phyloP scores from a whole-genome alignment of 2,888 invertebrate genomes.

The Stegophylla sp. region DNA sequence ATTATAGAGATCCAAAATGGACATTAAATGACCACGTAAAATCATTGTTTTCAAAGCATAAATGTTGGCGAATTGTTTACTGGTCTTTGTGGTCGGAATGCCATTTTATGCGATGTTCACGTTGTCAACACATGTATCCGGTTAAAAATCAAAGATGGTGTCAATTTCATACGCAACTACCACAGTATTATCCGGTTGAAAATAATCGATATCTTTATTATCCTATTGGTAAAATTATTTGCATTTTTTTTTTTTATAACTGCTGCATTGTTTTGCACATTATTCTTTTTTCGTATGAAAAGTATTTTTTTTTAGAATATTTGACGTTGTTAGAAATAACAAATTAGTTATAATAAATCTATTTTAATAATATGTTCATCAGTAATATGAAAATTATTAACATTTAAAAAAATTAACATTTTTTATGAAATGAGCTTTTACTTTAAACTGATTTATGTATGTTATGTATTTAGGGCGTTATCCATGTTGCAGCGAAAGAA shows the following conservation, averaged over 20 bases:
- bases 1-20: slow-evolving; percentile 77
- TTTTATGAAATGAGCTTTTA: neutral
- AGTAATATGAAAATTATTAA: neutral
- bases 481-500: slow-evolving; percentile 87
- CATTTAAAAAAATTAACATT: neutral
- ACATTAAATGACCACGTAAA: slow-evolving; percentile 81
- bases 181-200: slow-evolving; percentile 79
- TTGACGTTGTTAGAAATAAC: too few relatives aligned
- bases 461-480: slow-evolving; percentile 67
- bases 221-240: slow-evolving; percentile 70
- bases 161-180: slow-evolving; percentile 78
- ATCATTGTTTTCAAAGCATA: slow-evolving; percentile 77
- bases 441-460: slow-evolving; percentile 28
- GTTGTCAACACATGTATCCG: slow-evolving; percentile 80
- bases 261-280: neutral
- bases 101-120: slow-evolving; percentile 82
- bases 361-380: neutral
- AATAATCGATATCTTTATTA: slow-evolving; percentile 72
- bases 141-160: slow-evolving; percentile 73
- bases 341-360: too few relatives aligned
- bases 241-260: neutral
- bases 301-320: too few relatives aligned
- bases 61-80: slow-evolving; percentile 89
- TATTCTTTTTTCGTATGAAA: neutral
- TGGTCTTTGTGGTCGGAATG: slow-evolving; percentile 93